These are phyloP conservation scores for Solen grandis DNA, from an alignment of 1,140 invertebrate species.

Conservation along the genomic window DNA sequence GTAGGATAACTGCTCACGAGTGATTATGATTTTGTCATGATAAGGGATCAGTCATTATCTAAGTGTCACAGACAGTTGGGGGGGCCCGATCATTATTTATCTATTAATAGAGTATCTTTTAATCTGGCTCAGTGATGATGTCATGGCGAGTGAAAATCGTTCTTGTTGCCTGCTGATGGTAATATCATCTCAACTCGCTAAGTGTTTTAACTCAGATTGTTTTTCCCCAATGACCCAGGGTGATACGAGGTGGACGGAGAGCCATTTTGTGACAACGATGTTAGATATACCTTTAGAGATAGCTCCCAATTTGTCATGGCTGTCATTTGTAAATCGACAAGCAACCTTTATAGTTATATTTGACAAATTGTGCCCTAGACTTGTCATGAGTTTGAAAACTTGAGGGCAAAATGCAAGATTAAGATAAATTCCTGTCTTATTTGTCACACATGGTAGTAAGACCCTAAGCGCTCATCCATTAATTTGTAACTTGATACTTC, in stretches of 20 bases:
- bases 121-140: too few species aligned
- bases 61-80: background rate
- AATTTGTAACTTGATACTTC: constrained; percentile 54
- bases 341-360: constrained; percentile 45
- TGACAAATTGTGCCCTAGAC: constrained; percentile 51
- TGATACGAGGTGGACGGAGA: background rate
- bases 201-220: too few species aligned
- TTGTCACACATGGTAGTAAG: constrained; percentile 47
- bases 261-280: constrained; percentile 9
- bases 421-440: constrained; percentile 52
- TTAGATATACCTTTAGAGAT: constrained; percentile 36
- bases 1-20: background rate
- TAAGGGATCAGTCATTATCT: background rate
- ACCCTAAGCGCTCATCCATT: constrained; percentile 44
- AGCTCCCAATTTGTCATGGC: constrained; percentile 51
- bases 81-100: background rate
- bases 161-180: too few species aligned
- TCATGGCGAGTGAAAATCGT: too few species aligned
- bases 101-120: background rate
- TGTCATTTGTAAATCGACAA: constrained; percentile 53
- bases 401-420: constrained; percentile 53
- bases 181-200: too few species aligned
- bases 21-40: background rate
- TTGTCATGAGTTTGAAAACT: constrained; percentile 51
- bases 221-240: too few species aligned